Percentiles rank a stretch among this genome's conserved stretches.
These are phyloP conservation scores for Phengaris arion DNA, from an alignment of 2,888 invertebrate species.

Conservation along the genomic window DNA sequence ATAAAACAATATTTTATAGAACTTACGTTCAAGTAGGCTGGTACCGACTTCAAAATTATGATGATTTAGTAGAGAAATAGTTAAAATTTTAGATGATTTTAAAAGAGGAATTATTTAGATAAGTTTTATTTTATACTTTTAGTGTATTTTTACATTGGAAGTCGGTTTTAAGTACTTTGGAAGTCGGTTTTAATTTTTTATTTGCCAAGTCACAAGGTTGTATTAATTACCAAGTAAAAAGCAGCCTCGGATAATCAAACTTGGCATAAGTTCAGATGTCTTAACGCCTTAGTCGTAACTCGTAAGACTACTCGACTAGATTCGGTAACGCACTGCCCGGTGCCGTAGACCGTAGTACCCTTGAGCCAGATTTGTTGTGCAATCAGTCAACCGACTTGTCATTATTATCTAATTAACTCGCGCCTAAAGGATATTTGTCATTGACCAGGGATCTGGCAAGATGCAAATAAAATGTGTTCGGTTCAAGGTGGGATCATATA, in stretches of 20 bases:
- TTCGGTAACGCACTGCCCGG: not conserved
- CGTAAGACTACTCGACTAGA: conserved; percentile 15
- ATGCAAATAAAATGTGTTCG: not conserved
- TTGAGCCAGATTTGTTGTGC: conserved; percentile 22
- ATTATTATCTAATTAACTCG: not conserved
- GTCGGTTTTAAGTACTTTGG: no score
- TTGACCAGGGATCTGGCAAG: not conserved
- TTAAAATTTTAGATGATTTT: no score
- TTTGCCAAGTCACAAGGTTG: not conserved
- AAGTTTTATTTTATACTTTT: no score
- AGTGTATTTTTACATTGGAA: no score
- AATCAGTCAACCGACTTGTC: not conserved
- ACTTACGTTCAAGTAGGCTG: no score
- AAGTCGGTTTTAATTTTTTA: not conserved
- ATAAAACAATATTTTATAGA: no score
- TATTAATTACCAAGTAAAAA: conserved; percentile 8
- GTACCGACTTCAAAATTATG: no score
- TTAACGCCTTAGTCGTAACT: not conserved
- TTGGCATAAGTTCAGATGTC: conserved; percentile 9
- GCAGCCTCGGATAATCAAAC: not conserved
- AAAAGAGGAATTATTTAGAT: no score
- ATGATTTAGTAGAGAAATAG: no score
- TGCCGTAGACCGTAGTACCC: conserved; percentile 14
- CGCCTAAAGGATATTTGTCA: not conserved
- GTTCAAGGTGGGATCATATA: no score